These are phyloP conservation scores for Syritta pipiens DNA, from an alignment of 2,888 invertebrate species.

Conservation along the genomic window DNA sequence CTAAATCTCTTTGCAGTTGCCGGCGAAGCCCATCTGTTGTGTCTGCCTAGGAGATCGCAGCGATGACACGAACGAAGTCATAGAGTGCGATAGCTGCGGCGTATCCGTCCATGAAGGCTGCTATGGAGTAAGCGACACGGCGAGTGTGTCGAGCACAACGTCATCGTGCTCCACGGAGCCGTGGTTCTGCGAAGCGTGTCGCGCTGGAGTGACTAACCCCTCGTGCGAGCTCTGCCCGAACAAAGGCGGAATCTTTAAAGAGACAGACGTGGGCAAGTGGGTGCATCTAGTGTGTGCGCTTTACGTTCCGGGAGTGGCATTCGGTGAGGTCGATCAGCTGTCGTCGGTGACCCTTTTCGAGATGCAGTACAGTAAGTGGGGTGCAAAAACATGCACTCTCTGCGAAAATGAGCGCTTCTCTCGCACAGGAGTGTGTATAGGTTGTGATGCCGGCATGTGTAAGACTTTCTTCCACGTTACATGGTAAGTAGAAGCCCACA, in stretches of 20 bases:
- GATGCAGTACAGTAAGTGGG: conserved; percentile 98
- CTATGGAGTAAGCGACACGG: conserved; percentile 95
- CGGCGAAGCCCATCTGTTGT: conserved; percentile 91
- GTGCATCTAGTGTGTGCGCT: conserved; percentile 98
- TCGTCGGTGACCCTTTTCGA: conserved; percentile 96
- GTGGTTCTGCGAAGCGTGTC: conserved; percentile 99
- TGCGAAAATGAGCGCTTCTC: conserved; percentile 93
- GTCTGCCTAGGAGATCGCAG: conserved; percentile 96
- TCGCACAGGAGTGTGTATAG: conserved; percentile 96
- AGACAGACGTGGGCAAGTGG: conserved; percentile 98
- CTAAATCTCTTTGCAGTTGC: conserved; percentile 81
- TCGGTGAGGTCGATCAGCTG: conserved; percentile 95
- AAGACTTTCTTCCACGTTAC: conserved; percentile 98
- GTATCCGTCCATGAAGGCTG: conserved; percentile 98
- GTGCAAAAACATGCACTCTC: conserved; percentile 92
- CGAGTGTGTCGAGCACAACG: conserved; percentile 94
- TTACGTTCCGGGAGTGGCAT: conserved; percentile 98
- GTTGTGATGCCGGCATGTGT: conserved; percentile 99
- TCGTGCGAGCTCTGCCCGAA: conserved; percentile 98
- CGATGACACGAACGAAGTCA: conserved; percentile 96
- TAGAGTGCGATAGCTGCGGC: conserved; percentile 98
- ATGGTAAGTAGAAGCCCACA: no score
- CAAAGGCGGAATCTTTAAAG: conserved; percentile 94
- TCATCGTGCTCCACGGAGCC: conserved; percentile 98
- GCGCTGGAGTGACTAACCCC: conserved; percentile 92